phyloP scores from a whole-genome alignment of 2,797 vertebrate genomes.

The Siniperca obscura region DNA sequence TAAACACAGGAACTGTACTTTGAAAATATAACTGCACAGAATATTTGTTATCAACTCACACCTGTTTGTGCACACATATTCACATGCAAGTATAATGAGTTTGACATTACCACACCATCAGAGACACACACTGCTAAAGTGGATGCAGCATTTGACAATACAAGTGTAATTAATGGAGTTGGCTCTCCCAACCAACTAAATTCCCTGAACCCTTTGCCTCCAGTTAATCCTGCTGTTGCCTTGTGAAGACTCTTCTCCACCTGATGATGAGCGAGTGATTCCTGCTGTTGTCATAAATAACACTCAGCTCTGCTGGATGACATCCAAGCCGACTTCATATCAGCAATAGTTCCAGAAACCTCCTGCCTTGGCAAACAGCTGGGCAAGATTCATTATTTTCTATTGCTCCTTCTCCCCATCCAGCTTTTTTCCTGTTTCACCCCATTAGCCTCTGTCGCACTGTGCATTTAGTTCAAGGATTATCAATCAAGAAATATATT shows the following conservation, averaged over 20 bases:
- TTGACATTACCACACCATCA: conserved; percentile 9
- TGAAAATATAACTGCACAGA: conserved; percentile 6
- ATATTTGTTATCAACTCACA: conserved; percentile 8
- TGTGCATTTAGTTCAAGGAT: conserved; percentile 60
- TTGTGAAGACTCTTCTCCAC: conserved; percentile 38
- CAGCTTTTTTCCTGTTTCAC: conserved; percentile 54
- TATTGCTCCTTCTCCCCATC: conserved; percentile 53
- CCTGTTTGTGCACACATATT: background rate
- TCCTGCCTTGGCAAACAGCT: conserved; percentile 74
- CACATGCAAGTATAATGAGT: background rate
- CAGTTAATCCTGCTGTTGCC: conserved; percentile 48
- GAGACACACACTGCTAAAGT: conserved; percentile 17
- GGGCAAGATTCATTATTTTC: conserved; percentile 77
- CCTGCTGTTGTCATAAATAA: conserved; percentile 76
- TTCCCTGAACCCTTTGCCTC: conserved; percentile 34
- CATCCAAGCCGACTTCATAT: conserved; percentile 70
- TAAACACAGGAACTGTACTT: background rate
- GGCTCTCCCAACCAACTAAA: conserved; percentile 29
- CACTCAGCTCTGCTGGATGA: conserved; percentile 68
- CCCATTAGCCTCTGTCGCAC: conserved; percentile 66
- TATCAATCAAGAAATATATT: conserved; percentile 69
- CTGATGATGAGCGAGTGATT: conserved; percentile 64
- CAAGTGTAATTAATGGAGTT: conserved; percentile 50
- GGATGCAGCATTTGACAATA: conserved; percentile 27
- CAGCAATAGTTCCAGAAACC: conserved; percentile 67